These are phyloP conservation scores for Galbula dea DNA, from an alignment of 2,113 vertebrate genomes.

Conservation along the genomic window DNA sequence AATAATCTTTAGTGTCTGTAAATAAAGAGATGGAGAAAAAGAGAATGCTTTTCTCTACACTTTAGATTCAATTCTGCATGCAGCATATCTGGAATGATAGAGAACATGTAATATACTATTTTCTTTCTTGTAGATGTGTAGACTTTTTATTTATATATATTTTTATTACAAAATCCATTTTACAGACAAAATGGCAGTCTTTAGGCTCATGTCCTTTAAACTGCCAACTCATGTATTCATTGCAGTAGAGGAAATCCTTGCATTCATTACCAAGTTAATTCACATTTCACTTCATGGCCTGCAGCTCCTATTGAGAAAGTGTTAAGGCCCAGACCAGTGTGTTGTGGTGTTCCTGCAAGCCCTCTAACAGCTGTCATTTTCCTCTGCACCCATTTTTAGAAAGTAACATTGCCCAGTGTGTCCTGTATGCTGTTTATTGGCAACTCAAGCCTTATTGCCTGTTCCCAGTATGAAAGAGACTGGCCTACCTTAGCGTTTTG, in stretches of 20 bases:
- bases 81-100: background rate
- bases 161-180: background rate
- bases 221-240: background rate
- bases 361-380: conserved; percentile 49
- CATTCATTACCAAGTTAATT: background rate
- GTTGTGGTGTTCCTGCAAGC: background rate
- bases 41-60: background rate
- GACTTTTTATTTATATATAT: background rate
- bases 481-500: background rate
- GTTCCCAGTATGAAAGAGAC: background rate
- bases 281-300: background rate
- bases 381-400: conserved; percentile 54
- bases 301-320: background rate
- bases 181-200: background rate
- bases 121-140: background rate
- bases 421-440: background rate
- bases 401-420: background rate
- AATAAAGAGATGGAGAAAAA: background rate
- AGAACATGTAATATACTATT: background rate
- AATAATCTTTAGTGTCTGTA: background rate
- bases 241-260: background rate
- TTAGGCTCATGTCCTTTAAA: background rate
- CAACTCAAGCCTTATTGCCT: background rate
- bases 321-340: background rate
- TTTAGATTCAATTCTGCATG: background rate